phyloP scores from a whole-genome alignment of 2,888 invertebrate species.

The Diarsia rubi region DNA sequence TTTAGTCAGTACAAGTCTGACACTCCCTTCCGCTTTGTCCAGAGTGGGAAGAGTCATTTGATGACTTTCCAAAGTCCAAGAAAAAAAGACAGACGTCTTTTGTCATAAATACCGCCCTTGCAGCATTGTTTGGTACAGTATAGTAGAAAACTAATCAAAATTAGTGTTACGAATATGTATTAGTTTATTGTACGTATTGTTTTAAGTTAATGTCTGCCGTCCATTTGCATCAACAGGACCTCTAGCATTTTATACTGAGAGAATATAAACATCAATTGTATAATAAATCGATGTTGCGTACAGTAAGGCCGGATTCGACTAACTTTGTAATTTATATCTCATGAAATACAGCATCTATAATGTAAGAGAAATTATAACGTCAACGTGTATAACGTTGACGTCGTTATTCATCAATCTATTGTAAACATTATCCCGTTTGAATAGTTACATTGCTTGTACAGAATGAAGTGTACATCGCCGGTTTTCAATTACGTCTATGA shows the following conservation, averaged over 20 bases:
- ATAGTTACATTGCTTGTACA: constrained; percentile 2
- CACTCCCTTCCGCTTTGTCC: no score
- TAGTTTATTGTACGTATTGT: no score
- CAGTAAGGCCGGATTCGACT: constrained; percentile 10
- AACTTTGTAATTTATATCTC: constrained; percentile 29
- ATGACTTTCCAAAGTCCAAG: no score
- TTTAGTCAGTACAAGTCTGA: no score
- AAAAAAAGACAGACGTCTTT: neutral
- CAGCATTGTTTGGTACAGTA: neutral
- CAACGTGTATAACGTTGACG: neutral
- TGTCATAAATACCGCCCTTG: neutral
- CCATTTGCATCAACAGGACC: neutral
- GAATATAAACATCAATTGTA: neutral
- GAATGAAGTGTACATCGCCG: neutral
- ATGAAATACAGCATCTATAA: constrained; percentile 5
- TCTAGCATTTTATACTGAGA: neutral
- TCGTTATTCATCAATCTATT: neutral
- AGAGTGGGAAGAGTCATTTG: no score
- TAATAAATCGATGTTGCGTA: constrained; percentile 12
- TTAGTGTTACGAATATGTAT: neutral
- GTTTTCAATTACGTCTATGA: constrained; percentile 1
- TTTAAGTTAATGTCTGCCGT: neutral
- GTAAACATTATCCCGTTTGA: constrained; percentile 12
- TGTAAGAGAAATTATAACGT: neutral
- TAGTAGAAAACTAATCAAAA: neutral